Evolutionary conservation across 2,113 vertebrate genomes (phyloP).

Genomic region (Aramus guarauna): DNA sequence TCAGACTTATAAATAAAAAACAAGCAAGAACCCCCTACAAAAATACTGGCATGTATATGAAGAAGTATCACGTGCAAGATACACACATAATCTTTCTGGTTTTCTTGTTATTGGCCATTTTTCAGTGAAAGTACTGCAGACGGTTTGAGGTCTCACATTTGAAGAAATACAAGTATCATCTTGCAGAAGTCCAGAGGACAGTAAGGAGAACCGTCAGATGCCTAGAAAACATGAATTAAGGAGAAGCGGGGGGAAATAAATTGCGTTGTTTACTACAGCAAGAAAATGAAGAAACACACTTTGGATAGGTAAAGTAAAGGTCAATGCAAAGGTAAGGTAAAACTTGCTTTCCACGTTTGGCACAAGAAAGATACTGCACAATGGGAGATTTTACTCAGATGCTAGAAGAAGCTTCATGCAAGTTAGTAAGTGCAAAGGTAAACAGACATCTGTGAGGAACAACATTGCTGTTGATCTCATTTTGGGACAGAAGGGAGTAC

Average conservation of each 20-base stretch:
- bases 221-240: neutral
- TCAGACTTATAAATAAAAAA: neutral
- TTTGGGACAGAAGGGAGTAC: neutral
- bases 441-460: neutral
- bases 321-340: neutral
- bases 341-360: neutral
- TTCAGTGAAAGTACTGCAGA: neutral
- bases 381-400: neutral
- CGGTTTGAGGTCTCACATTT: neutral
- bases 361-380: neutral
- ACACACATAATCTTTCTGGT: neutral
- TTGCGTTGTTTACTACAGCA: rapidly evolving
- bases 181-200: neutral
- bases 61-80: neutral
- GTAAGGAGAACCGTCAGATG: neutral
- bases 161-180: neutral
- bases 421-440: neutral
- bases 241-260: rapidly evolving
- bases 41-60: neutral
- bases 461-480: neutral
- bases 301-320: neutral
- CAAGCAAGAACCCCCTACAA: rapidly evolving
- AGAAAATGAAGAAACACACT: neutral
- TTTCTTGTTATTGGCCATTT: neutral
- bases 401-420: neutral